Evolutionary conservation across 2,113 vertebrate genomes (phyloP).

Genomic region (Siniperca knerii): DNA sequence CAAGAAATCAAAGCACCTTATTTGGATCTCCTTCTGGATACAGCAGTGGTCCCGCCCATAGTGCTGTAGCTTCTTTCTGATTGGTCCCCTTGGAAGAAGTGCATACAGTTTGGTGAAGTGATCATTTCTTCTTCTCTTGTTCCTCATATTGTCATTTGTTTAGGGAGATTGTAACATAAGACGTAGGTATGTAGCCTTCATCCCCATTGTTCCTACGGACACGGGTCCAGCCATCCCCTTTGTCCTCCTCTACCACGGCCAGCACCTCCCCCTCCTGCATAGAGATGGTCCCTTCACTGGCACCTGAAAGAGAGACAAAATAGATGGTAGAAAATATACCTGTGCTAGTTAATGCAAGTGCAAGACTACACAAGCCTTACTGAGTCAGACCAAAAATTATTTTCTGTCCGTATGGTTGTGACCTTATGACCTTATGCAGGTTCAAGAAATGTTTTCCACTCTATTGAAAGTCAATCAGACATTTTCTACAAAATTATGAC

Average conservation of each 20-base stretch:
- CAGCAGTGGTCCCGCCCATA: constrained; percentile 43
- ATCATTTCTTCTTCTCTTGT: constrained; percentile 14
- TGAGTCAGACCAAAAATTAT: background rate
- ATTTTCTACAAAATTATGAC: background rate
- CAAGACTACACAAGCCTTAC: background rate
- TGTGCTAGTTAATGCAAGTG: background rate
- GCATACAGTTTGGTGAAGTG: constrained; percentile 26
- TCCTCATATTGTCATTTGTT: constrained; percentile 75
- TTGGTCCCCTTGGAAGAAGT: constrained; percentile 51
- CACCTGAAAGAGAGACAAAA: constrained; percentile 78
- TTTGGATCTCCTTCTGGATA: constrained; percentile 38
- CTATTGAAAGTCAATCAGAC: background rate
- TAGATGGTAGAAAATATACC: background rate
- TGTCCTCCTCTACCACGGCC: constrained; percentile 91
- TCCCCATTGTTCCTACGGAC: constrained; percentile 89
- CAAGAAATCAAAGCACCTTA: constrained; percentile 47
- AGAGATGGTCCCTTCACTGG: constrained; percentile 91
- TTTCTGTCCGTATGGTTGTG: background rate
- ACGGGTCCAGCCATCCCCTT: constrained; percentile 92
- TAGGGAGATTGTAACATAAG: constrained; percentile 88
- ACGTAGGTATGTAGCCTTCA: constrained; percentile 93
- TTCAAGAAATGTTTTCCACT: background rate
- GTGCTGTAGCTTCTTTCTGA: constrained; percentile 43
- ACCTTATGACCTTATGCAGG: too few relatives aligned
- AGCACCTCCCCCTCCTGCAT: constrained; percentile 91